Conservation (phyloP, 2,888 invertebrate genomes). For the Epistrophella euchroma region DNA sequence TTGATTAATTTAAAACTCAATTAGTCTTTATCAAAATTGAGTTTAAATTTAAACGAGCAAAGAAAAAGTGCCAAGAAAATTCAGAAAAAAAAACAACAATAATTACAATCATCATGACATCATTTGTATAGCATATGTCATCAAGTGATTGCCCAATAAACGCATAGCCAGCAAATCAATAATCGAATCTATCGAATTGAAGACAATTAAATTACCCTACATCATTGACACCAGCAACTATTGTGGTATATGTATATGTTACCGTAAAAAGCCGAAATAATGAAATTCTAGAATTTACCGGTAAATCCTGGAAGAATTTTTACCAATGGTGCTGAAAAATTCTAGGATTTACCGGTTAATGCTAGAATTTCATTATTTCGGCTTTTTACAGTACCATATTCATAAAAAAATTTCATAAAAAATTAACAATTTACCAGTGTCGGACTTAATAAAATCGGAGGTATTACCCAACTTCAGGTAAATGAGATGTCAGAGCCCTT, state of each 20-base stretch:
- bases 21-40: conserved; percentile 68
- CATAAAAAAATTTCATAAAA: background rate
- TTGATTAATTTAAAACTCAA: conserved; percentile 69
- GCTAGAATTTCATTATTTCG: too few relatives aligned
- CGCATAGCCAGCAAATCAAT: conserved; percentile 66
- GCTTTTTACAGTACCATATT: too few relatives aligned
- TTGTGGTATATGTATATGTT: too few relatives aligned
- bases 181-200: conserved; percentile 63
- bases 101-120: conserved; percentile 53
- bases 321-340: too few relatives aligned
- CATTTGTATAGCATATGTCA: conserved; percentile 47
- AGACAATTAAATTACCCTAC: conserved; percentile 67
- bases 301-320: too few relatives aligned
- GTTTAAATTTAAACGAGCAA: conserved; percentile 31
- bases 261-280: too few relatives aligned
- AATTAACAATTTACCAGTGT: background rate
- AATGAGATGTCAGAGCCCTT: too few relatives aligned
- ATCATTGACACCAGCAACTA: conserved; percentile 50
- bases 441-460: too few relatives aligned
- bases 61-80: conserved; percentile 6
- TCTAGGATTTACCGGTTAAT: too few relatives aligned
- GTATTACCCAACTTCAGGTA: too few relatives aligned
- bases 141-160: conserved; percentile 23
- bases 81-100: background rate
- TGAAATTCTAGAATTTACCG: too few relatives aligned